These are phyloP conservation scores for Andrena bicolor DNA, from an alignment of 2,888 invertebrate species.

Conservation along the genomic window DNA sequence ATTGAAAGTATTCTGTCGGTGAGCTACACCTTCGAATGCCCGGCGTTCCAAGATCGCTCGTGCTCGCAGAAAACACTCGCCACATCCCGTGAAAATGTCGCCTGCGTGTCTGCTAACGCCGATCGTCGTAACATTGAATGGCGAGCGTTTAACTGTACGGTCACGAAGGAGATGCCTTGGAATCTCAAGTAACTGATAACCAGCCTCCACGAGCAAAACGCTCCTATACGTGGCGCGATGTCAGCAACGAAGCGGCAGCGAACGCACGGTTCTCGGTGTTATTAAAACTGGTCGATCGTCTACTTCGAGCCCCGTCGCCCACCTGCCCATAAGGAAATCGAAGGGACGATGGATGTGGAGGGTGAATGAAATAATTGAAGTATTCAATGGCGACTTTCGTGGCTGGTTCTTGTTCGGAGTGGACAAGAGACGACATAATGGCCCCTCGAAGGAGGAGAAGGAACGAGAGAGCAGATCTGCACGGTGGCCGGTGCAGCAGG, in stretches of 20 bases:
- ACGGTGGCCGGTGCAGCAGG: conserved; percentile 41
- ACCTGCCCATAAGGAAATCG: conserved; percentile 24
- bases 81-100: conserved; percentile 53
- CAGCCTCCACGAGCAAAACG: conserved; percentile 41
- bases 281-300: conserved; percentile 49
- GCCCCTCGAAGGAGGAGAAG: conserved; percentile 22
- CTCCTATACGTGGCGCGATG: conserved; percentile 23
- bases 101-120: conserved; percentile 45
- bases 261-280: conserved; percentile 33
- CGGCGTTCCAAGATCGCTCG: neutral
- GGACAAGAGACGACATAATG: conserved; percentile 32
- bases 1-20: neutral
- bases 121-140: conserved; percentile 52
- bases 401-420: neutral
- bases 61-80: conserved; percentile 37
- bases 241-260: neutral
- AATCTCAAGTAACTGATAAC: conserved; percentile 58
- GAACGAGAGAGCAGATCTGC: conserved; percentile 45
- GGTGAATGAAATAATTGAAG: conserved; percentile 31
- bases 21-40: conserved; percentile 18
- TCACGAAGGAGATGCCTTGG: conserved; percentile 59
- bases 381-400: conserved; percentile 24
- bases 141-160: conserved; percentile 53
- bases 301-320: conserved; percentile 21
- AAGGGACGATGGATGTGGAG: neutral